Conservation (phyloP, 2,113 vertebrate genomes). For the Oreochromis niloticus region DNA sequence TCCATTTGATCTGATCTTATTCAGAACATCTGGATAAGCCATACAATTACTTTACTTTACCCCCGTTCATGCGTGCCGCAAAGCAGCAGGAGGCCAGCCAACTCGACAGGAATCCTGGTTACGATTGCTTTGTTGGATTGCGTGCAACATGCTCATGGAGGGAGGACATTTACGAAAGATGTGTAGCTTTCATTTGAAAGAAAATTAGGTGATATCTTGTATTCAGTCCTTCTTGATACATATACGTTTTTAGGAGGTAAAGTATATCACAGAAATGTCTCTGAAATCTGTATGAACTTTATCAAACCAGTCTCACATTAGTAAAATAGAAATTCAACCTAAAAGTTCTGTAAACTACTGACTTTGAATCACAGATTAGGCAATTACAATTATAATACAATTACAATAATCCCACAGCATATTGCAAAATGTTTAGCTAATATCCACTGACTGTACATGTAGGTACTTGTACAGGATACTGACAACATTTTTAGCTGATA, state of each 20-base stretch:
- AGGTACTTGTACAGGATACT: accelerated
- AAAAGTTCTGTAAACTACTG: not conserved
- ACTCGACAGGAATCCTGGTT: not conserved
- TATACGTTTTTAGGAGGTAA: not conserved
- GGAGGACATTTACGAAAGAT: not conserved
- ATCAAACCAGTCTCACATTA: not conserved
- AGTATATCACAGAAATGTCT: not conserved
- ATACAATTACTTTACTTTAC: not conserved
- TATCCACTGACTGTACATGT: not conserved
- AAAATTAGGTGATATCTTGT: not conserved
- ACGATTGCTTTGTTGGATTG: not conserved
- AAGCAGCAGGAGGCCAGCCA: not conserved
- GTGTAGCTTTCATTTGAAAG: not conserved
- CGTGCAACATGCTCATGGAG: not conserved
- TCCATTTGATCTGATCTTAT: not conserved
- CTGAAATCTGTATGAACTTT: not conserved
- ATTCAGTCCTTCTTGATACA: not conserved
- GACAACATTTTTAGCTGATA: not conserved
- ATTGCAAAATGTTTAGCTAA: not conserved
- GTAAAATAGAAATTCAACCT: not conserved
- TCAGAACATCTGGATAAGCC: not conserved
- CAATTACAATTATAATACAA: not conserved
- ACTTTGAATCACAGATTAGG: not conserved
- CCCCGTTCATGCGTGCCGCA: not conserved
- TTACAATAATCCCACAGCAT: not conserved